A percentile compares a stretch with the other conserved stretches of the same genome.
Evolutionary conservation across 1,140 invertebrate genomes (phyloP).

Genomic region (Triops cancriformis): DNA sequence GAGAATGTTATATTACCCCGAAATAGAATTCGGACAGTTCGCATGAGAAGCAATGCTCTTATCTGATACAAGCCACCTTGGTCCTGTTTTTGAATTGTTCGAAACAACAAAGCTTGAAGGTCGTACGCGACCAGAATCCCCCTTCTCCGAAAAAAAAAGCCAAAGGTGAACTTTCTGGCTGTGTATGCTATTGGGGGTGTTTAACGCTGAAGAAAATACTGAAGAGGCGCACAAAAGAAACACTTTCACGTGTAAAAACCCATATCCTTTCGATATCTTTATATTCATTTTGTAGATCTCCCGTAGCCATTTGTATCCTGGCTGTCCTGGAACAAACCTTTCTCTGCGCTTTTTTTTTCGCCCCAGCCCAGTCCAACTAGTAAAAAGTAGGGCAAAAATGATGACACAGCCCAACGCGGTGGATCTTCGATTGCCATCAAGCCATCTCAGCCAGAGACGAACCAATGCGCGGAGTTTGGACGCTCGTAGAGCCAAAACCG

Average conservation of each 20-base stretch:
- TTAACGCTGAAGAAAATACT: background rate
- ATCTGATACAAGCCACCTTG: too few relatives aligned
- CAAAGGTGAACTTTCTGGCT: too few relatives aligned
- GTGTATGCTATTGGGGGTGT: background rate
- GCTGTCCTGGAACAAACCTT: background rate
- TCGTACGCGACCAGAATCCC: too few relatives aligned
- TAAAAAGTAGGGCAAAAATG: background rate
- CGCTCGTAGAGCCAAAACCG: background rate
- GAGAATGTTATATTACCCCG: too few relatives aligned
- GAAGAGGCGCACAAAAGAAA: background rate
- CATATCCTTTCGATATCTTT: background rate
- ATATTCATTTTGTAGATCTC: background rate
- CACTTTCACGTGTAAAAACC: background rate
- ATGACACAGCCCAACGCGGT: background rate
- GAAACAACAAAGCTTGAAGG: too few relatives aligned
- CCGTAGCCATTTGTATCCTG: background rate
- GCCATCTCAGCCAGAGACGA: background rate
- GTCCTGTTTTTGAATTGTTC: too few relatives aligned
- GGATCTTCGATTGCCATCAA: too few relatives aligned
- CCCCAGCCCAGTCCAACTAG: background rate
- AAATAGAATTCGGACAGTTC: too few relatives aligned
- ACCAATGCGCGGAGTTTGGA: background rate
- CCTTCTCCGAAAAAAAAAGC: too few relatives aligned
- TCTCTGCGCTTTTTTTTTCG: background rate
- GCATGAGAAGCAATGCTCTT: too few relatives aligned